Evolutionary conservation across 2,888 invertebrate species (phyloP).

Genomic region (Harmothoe impar): DNA sequence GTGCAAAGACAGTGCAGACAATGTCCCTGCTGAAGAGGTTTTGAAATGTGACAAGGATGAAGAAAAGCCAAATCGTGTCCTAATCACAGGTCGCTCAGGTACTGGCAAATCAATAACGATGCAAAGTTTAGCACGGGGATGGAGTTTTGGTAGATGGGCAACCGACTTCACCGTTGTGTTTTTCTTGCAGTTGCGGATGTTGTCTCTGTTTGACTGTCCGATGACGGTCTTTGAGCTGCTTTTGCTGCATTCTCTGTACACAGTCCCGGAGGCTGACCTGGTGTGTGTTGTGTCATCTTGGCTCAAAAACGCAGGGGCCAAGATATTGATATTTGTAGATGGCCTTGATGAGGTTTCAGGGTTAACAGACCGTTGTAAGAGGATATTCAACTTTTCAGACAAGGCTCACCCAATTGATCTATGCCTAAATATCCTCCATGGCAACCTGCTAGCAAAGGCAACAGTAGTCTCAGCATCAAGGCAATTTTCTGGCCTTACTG

Average conservation of each 20-base stretch:
- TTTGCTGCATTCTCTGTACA: not conserved
- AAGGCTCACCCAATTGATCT: slow-evolving; percentile 21
- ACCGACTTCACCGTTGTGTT: not conserved
- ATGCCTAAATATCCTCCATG: not conserved
- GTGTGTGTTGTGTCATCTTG: not conserved
- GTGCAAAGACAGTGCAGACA: not conserved
- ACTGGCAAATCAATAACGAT: not conserved
- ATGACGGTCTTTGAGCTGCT: not conserved
- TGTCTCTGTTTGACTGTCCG: not conserved
- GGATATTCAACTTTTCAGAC: not conserved
- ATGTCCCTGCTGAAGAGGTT: not conserved
- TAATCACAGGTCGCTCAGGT: not conserved
- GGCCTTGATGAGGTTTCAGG: not conserved
- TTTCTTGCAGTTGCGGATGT: not conserved
- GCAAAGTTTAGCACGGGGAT: not conserved
- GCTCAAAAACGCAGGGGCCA: not conserved
- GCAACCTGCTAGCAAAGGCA: not conserved
- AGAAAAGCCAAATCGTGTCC: not conserved
- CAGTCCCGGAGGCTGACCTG: not conserved
- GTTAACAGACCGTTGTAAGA: not conserved
- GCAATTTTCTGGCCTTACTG: not conserved
- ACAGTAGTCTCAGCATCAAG: not conserved
- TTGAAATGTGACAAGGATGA: not conserved
- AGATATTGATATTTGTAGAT: not conserved
- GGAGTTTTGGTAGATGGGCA: not conserved